A percentile compares a stretch with the other conserved stretches of the same genome.
Conservation (phyloP, 2,888 invertebrate genomes). For the Apamea sordens region DNA sequence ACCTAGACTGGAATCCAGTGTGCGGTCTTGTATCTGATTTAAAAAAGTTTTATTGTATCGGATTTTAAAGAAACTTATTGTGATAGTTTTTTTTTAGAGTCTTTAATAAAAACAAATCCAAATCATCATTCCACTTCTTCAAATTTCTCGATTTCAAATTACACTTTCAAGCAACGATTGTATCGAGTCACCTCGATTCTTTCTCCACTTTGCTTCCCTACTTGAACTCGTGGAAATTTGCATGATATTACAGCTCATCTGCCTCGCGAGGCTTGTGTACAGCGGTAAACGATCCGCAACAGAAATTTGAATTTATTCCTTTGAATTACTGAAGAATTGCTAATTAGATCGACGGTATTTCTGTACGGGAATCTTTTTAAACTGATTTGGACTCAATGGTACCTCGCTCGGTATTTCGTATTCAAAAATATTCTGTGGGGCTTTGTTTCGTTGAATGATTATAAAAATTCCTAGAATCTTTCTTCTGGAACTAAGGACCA, state of each 20-base stretch:
- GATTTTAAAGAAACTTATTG: neutral
- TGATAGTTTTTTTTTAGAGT: neutral
- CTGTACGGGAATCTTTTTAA: conserved; percentile 53
- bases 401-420: conserved; percentile 35
- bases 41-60: neutral
- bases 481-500: neutral
- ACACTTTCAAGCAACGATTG: conserved; percentile 27
- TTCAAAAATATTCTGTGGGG: conserved; percentile 51
- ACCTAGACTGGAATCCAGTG: neutral
- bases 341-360: conserved; percentile 74
- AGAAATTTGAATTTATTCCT: conserved; percentile 78
- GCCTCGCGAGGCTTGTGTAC: conserved; percentile 74
- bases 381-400: conserved; percentile 67
- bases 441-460: conserved; percentile 31
- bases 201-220: conserved; percentile 51
- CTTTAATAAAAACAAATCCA: neutral
- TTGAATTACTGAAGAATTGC: conserved; percentile 72
- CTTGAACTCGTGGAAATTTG: conserved; percentile 81
- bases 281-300: conserved; percentile 82
- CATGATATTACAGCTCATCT: conserved; percentile 86
- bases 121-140: neutral
- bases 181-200: conserved; percentile 48
- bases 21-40: neutral
- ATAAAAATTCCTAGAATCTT: neutral
- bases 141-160: conserved; percentile 7